Percentiles rank a stretch among this genome's conserved stretches.
Evolutionary conservation across 2,888 invertebrate species (phyloP).

Genomic region (Mesorhabditis belari): DNA sequence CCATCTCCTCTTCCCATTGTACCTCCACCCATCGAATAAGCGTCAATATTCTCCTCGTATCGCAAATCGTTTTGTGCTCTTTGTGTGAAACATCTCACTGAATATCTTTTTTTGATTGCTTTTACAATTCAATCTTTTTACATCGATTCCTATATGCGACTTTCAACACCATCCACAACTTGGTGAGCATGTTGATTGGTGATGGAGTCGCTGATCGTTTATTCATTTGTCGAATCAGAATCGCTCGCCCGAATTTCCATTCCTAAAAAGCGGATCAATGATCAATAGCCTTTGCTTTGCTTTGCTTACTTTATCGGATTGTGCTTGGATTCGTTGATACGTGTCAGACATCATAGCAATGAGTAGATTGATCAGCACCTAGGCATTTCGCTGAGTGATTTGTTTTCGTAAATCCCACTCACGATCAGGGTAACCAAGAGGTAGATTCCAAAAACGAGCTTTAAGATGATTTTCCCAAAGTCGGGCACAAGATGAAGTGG

Average conservation of each 20-base stretch:
- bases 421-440: constrained; percentile 89
- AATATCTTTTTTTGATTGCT: constrained; percentile 12
- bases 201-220: constrained; percentile 91
- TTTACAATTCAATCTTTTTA: constrained; percentile 15
- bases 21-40: constrained; percentile 51
- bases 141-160: constrained; percentile 51
- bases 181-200: constrained; percentile 90
- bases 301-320: constrained; percentile 74
- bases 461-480: constrained; percentile 54
- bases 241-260: constrained; percentile 98
- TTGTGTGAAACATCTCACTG: constrained; percentile 51
- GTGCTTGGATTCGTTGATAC: constrained; percentile 85
- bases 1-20: constrained; percentile 41
- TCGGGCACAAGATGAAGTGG: constrained; percentile 57
- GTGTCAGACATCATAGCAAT: constrained; percentile 99
- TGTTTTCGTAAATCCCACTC: constrained; percentile 2
- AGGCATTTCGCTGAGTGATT: neutral
- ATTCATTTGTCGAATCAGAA: constrained; percentile 96
- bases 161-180: constrained; percentile 53
- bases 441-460: constrained; percentile 82
- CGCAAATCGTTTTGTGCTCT: constrained; percentile 52
- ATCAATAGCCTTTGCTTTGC: neutral
- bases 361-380: constrained; percentile 89
- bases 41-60: constrained; percentile 53
- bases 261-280: constrained; percentile 59